Conservation (phyloP, 2,888 invertebrate genomes). For the Lottia scabra region DNA sequence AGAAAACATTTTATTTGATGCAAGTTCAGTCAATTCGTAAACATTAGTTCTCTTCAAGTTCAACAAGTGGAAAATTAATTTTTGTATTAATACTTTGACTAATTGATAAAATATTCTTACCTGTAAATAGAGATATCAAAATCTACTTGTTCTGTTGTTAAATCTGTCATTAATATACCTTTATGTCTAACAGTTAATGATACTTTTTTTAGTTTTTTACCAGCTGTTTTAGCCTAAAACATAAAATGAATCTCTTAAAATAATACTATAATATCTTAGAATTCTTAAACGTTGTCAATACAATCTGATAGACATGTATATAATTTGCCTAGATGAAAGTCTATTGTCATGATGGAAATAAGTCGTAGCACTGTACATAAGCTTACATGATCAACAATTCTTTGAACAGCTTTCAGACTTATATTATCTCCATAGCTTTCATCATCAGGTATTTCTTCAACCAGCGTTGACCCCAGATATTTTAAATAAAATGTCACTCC, state of each 20-base stretch:
- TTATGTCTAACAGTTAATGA: conserved; percentile 80
- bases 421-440: conserved; percentile 77
- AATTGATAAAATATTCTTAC: conserved; percentile 70
- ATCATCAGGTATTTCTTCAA: conserved; percentile 80
- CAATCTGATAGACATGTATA: too few species aligned
- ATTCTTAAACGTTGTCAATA: too few species aligned
- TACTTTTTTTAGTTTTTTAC: conserved; percentile 76
- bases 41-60: too few species aligned
- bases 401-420: conserved; percentile 79
- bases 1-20: too few species aligned
- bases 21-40: too few species aligned
- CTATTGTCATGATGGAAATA: too few species aligned
- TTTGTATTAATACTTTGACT: too few species aligned
- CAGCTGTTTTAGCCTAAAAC: conserved; percentile 74
- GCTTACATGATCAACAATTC: conserved; percentile 78
- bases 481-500: conserved; percentile 71
- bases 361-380: too few species aligned
- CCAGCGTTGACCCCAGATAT: conserved; percentile 83
- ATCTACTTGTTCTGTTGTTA: conserved; percentile 78
- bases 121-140: conserved; percentile 88
- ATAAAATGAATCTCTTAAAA: not conserved
- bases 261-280: too few species aligned
- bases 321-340: too few species aligned
- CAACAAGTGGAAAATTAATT: too few species aligned
- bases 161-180: conserved; percentile 82